A percentile compares a stretch with the other conserved stretches of the same genome.
Conservation (phyloP, 1,140 invertebrate species). For the Drosophila ercepeae region DNA sequence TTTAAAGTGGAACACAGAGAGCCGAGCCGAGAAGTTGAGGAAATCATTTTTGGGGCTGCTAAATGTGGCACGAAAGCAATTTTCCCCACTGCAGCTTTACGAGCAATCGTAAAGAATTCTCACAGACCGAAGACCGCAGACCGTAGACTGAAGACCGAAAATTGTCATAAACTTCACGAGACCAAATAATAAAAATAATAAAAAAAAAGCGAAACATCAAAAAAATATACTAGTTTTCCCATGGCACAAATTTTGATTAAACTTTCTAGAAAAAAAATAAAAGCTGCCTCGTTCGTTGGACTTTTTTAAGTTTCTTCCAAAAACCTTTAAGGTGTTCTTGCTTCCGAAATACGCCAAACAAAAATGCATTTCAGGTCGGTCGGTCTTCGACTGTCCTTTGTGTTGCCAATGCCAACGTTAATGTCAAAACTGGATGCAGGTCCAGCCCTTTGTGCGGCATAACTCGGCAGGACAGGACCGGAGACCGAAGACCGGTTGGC, state of each 20-base stretch:
- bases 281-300: too few relatives aligned
- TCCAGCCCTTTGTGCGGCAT: slow-evolving; percentile 35
- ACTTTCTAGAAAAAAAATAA: not conserved
- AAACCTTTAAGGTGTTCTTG: not conserved
- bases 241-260: not conserved
- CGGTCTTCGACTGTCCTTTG: slow-evolving; percentile 5
- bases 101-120: slow-evolving; percentile 45
- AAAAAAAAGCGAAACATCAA: not conserved
- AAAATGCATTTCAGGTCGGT: not conserved
- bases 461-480: slow-evolving; percentile 1
- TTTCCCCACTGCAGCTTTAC: slow-evolving; percentile 33
- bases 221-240: not conserved
- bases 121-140: slow-evolving; percentile 13
- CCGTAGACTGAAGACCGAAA: slow-evolving; percentile 12
- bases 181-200: slow-evolving; percentile 19
- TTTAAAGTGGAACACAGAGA: slow-evolving; percentile 2
- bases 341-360: not conserved
- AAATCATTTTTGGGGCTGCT: slow-evolving; percentile 27
- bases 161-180: slow-evolving; percentile 42
- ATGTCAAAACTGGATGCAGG: slow-evolving; percentile 19
- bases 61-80: slow-evolving; percentile 28
- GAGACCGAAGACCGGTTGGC: slow-evolving; percentile 23
- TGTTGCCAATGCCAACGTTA: slow-evolving; percentile 38
- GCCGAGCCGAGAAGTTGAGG: slow-evolving; percentile 31
- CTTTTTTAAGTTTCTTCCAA: too few relatives aligned